These are phyloP conservation scores for Hyles vespertilio DNA, from an alignment of 1,140 invertebrate species.

Conservation along the genomic window DNA sequence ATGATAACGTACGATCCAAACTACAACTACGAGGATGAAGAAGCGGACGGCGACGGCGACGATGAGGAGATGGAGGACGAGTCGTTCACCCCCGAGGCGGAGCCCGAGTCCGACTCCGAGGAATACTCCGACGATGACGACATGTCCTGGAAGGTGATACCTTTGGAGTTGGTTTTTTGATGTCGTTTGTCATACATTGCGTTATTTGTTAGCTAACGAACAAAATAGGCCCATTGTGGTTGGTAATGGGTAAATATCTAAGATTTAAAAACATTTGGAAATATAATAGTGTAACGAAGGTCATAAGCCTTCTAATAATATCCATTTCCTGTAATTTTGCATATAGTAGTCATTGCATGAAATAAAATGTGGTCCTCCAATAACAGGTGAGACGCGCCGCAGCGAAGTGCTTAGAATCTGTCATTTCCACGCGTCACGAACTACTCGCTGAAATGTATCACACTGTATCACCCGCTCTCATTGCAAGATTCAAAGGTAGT, in stretches of 20 bases:
- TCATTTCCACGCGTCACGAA: constrained; percentile 94
- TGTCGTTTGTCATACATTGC: too few species aligned
- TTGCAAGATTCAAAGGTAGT: constrained; percentile 92
- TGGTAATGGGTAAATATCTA: too few species aligned
- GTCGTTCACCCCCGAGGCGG: constrained; percentile 81
- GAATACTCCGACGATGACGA: constrained; percentile 99
- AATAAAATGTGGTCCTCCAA: too few species aligned
- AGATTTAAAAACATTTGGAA: too few species aligned
- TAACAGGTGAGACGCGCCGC: constrained; percentile 86
- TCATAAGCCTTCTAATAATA: too few species aligned
- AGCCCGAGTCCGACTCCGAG: constrained; percentile 82
- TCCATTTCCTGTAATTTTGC: too few species aligned
- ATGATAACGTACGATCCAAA: constrained; percentile 99
- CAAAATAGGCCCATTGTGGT: too few species aligned
- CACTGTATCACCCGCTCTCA: constrained; percentile 91
- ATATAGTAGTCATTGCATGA: too few species aligned
- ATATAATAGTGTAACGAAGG: too few species aligned
- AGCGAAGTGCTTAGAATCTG: constrained; percentile 97
- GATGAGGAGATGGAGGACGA: constrained; percentile 82
- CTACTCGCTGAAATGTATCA: constrained; percentile 93
- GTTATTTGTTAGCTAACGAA: too few species aligned
- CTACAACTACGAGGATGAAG: constrained; percentile 95
- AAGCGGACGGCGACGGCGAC: constrained; percentile 81
- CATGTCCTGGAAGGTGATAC: constrained; percentile 96
- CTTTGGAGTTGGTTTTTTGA: too few species aligned